Base-by-base conservation (phyloP, 2,888 invertebrate species). In the Endotricha flammealis region DNA sequence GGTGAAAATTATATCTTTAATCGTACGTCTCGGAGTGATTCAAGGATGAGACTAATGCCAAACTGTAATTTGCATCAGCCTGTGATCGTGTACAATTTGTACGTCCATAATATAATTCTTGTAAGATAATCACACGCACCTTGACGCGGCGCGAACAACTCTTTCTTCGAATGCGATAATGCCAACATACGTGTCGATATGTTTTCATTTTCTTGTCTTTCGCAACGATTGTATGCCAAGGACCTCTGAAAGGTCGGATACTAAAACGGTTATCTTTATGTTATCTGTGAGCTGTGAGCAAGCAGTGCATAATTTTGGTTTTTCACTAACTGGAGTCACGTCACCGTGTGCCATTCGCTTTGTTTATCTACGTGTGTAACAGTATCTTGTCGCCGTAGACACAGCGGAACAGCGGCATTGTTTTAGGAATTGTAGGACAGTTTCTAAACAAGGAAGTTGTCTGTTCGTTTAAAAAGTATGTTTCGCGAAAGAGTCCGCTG, bases 191-290 rank as follows among this genome's bases (percentile, higher is more conserved):
- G 58, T 57, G 58, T 58, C 60, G 53, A 70, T 64, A 63, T 63
- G 64, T 67, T 68, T 70, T 66, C 46, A 67, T 70, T 72, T 71
- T 73, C 56, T 64, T 61, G 58, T 64, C 44, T 80, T 75, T 79
- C 64, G 70, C 67, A 78, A 80, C 54, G 42, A 58, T 71, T 72
- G 65, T 75, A 64, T 74, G 74, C 67, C 82, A 79, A 80, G 83
- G 80, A 76, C 71, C 65, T 62, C 62, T 54, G 68, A 79, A 80
- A 85, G 83, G 85, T 76, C 75, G 63, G 55, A 62, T 61, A 64
- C 81, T 77, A 78, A 81, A 80, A 76, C 71, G 72, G 79, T 68
- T 77, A 85, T 85, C 85, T 85, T 83, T 78, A 83, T 81, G 69
- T 73, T 78, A 81, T 80, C 79, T 74, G 55, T 57, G 48, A 58